Evolutionary conservation across 1,140 invertebrate species (phyloP).

Genomic region (Drosophila funebris): DNA sequence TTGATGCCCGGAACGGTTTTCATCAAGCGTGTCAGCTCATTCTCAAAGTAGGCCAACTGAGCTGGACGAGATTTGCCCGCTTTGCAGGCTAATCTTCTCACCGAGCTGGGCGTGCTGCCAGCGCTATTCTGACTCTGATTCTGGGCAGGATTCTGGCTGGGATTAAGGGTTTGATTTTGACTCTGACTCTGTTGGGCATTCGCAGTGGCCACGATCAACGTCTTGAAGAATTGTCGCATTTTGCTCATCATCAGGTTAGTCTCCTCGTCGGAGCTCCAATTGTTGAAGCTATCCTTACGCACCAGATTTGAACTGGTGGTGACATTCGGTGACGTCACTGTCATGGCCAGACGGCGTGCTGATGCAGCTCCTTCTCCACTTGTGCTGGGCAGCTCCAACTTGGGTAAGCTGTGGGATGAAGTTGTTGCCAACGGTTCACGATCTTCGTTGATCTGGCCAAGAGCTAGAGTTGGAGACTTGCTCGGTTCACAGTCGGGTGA

Average conservation of each 20-base stretch:
- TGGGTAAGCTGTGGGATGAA: slow-evolving; percentile 58
- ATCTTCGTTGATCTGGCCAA: slow-evolving; percentile 77
- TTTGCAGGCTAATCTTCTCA: slow-evolving; percentile 66
- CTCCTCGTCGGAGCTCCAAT: slow-evolving; percentile 96
- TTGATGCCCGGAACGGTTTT: slow-evolving; percentile 95
- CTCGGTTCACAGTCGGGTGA: slow-evolving; percentile 84
- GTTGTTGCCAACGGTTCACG: slow-evolving; percentile 65
- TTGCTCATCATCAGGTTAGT: slow-evolving; percentile 97
- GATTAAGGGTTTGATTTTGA: too few species aligned
- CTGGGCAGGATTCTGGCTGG: slow-evolving; percentile 84
- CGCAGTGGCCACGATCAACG: slow-evolving; percentile 89
- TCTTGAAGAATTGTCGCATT: slow-evolving; percentile 95
- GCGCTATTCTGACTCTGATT: slow-evolving; percentile 52
- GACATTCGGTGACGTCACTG: slow-evolving; percentile 79
- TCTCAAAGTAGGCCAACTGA: slow-evolving; percentile 94
- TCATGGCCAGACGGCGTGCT: background rate
- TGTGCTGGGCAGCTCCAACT: slow-evolving; percentile 59
- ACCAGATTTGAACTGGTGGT: slow-evolving; percentile 84
- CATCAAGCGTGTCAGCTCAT: slow-evolving; percentile 94
- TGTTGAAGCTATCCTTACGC: slow-evolving; percentile 95
- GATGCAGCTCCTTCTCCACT: slow-evolving; percentile 25
- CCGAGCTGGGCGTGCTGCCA: slow-evolving; percentile 84
- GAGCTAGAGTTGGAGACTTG: slow-evolving; percentile 65
- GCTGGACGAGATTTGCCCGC: slow-evolving; percentile 86
- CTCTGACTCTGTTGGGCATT: slow-evolving; percentile 84